Conservation (phyloP, 2,113 vertebrate genomes). For the Chloropsis hardwickii region DNA sequence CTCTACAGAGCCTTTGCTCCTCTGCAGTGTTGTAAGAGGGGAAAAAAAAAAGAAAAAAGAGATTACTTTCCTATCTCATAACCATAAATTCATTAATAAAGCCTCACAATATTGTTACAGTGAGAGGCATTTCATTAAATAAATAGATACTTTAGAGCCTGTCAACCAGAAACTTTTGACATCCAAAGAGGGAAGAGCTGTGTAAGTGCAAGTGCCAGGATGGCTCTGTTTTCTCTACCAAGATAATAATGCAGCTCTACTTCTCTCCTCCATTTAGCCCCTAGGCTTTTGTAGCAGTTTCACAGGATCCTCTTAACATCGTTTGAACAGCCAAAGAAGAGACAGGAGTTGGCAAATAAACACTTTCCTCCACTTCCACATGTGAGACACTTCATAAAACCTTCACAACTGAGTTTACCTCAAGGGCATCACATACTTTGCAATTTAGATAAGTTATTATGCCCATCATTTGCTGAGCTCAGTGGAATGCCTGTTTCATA, state of each 20-base stretch:
- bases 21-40: neutral
- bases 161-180: conserved; percentile 2
- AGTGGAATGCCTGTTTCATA: conserved; percentile 62
- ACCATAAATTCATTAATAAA: conserved; percentile 25
- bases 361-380: conserved; percentile 48
- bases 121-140: neutral
- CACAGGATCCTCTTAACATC: conserved; percentile 47
- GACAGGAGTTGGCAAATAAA: conserved; percentile 58
- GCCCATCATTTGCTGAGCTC: conserved; percentile 62
- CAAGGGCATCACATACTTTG: conserved; percentile 63
- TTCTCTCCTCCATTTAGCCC: conserved; percentile 20
- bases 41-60: neutral
- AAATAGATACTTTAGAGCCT: conserved; percentile 12
- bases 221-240: neutral
- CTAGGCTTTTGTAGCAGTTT: conserved; percentile 27
- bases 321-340: conserved; percentile 44
- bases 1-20: neutral
- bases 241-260: neutral
- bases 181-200: neutral
- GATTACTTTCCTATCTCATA: neutral
- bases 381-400: conserved; percentile 65
- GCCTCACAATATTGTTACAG: neutral
- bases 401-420: conserved; percentile 63
- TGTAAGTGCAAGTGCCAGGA: neutral
- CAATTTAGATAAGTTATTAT: conserved; percentile 69